Base-by-base conservation (phyloP, 2,888 invertebrate species). In the Malacosoma neustria region DNA sequence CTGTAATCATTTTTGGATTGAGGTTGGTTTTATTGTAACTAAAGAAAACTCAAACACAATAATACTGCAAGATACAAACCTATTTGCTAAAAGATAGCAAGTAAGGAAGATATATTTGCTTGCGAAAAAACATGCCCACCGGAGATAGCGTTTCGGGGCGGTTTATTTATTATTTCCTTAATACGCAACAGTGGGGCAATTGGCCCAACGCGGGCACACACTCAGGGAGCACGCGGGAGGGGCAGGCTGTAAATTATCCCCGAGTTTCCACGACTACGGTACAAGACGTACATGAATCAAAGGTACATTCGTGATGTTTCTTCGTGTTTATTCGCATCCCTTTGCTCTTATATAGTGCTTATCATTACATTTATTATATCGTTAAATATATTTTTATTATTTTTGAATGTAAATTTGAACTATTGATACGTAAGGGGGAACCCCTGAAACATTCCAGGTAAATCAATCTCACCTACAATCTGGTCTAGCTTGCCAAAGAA, bases 111-210 rank as follows among this genome's bases (percentile, higher is more conserved):
- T 30, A 34, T 31, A 15, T 34, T 14, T 12, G 30, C 15, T 36
- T 13, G 14, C 32, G 35, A 15, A 37, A 40, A 40, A 40, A 40
- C 37, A 37, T 40, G 32, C 30, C 38, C 34, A 30, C 39, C 45
- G 37, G 43, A 41, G 48, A 48, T 48, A 43, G 42, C 45, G 42
- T 40, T 40, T 36, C 45, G 36, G 34, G 34, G 39, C 38, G 35
- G 39, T 43, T 39, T 48, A 48, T 48, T 48, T 48, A 45, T 47
- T 45, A 47, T 48, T 48, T 43, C 45, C 40, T 41, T 36, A 12
- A 15, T 9, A 32, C 32, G 6, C 12, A 32, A 22, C 22, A 22
- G 22, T 22, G 22, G 22, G 22, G 22, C 22, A 22, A 22, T 22
- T 22, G 22, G 6, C 22, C 22, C 22, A 22, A 7, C 9, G 22